Evolutionary conservation across 2,113 vertebrate species (phyloP).

Genomic region (Callospermophilus lateralis): DNA sequence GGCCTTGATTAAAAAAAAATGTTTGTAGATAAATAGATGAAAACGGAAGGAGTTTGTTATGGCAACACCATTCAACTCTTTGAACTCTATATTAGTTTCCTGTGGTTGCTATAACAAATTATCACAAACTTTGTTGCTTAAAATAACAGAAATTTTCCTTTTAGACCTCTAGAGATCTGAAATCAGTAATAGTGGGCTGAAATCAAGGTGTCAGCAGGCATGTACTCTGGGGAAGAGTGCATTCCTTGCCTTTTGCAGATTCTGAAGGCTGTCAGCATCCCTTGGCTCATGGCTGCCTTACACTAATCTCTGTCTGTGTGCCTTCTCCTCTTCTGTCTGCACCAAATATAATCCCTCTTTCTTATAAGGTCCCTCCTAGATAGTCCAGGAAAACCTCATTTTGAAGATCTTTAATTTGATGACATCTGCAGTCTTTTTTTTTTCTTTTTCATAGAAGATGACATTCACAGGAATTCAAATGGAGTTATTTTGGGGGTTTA

Average conservation of each 20-base stretch:
- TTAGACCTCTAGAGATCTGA: background rate
- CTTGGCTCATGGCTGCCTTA: background rate
- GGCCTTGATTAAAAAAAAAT: too few relatives aligned
- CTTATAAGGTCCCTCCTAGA: background rate
- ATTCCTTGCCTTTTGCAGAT: background rate
- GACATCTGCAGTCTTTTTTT: background rate
- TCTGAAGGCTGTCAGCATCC: background rate
- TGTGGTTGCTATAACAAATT: background rate
- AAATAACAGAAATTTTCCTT: background rate
- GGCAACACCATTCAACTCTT: background rate
- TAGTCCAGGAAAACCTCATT: background rate
- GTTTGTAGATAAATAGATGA: background rate
- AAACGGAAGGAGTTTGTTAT: background rate
- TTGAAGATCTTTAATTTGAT: slow-evolving; percentile 2
- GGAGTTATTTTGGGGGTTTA: background rate
- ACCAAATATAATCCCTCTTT: background rate
- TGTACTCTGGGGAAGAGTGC: background rate
- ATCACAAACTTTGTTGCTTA: background rate
- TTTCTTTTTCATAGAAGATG: background rate
- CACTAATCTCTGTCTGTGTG: background rate
- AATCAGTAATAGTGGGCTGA: background rate
- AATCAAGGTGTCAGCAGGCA: background rate
- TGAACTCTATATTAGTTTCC: background rate
- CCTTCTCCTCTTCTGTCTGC: background rate
- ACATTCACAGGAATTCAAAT: background rate